Percentiles rank a stretch among this genome's conserved stretches.
These are phyloP conservation scores for Elymnias hypermnestra DNA, from an alignment of 1,140 invertebrate genomes.

Conservation along the genomic window DNA sequence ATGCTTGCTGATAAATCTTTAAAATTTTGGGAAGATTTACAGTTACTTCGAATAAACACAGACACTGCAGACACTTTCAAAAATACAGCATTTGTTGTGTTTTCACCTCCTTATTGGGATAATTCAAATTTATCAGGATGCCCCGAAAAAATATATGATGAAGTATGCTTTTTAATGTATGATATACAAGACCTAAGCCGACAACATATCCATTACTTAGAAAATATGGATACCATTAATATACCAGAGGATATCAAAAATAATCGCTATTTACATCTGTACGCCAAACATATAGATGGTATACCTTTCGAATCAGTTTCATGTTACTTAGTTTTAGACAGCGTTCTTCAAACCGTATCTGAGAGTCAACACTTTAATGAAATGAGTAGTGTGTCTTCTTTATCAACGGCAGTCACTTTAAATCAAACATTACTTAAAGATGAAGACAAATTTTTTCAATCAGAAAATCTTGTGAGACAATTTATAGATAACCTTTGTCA, in stretches of 20 bases:
- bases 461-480: slow-evolving; percentile 42
- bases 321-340: slow-evolving; percentile 63
- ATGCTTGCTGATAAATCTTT: slow-evolving; percentile 40
- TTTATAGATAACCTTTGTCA: slow-evolving; percentile 46
- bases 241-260: slow-evolving; percentile 31
- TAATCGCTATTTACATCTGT: slow-evolving; percentile 30
- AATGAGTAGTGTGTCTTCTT: slow-evolving; percentile 28
- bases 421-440: slow-evolving; percentile 22
- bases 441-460: slow-evolving; percentile 31
- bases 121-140: slow-evolving; percentile 37
- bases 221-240: slow-evolving; percentile 64
- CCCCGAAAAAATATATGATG: slow-evolving; percentile 70
- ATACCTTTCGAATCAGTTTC: slow-evolving; percentile 68
- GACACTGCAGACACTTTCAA: slow-evolving; percentile 43
- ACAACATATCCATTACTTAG: slow-evolving; percentile 69
- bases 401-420: slow-evolving; percentile 32
- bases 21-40: slow-evolving; percentile 59
- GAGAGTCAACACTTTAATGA: slow-evolving; percentile 22
- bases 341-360: slow-evolving; percentile 58
- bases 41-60: slow-evolving; percentile 43
- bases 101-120: slow-evolving; percentile 56
- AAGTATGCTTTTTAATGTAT: slow-evolving; percentile 70
- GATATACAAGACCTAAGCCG: slow-evolving; percentile 73
- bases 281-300: slow-evolving; percentile 42
- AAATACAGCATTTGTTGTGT: slow-evolving; percentile 65